A percentile compares a stretch with the other conserved stretches of the same genome.
Evolutionary conservation across 1,140 invertebrate species (phyloP).

Genomic region (Riptortus pedestris): DNA sequence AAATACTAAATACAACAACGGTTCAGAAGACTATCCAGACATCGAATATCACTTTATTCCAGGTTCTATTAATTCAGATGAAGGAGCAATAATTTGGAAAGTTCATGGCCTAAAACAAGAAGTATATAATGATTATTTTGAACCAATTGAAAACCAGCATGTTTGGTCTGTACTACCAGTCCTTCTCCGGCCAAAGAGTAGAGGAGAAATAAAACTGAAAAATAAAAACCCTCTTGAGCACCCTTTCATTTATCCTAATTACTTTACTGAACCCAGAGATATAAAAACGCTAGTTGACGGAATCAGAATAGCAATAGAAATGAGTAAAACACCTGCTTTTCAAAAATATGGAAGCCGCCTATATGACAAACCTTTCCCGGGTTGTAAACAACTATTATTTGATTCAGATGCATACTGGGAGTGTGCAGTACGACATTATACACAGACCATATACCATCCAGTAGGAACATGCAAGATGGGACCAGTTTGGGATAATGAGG

Average conservation of each 20-base stretch:
- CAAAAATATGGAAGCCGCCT: constrained; percentile 45
- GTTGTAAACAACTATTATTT: constrained; percentile 49
- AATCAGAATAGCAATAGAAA: constrained; percentile 32
- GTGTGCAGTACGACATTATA: constrained; percentile 46
- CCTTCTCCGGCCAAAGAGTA: constrained; percentile 45
- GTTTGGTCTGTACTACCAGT: constrained; percentile 33
- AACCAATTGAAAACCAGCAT: constrained; percentile 35
- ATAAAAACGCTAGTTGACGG: constrained; percentile 35
- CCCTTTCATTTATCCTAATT: constrained; percentile 55
- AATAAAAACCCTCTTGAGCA: constrained; percentile 48
- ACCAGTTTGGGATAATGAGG: constrained; percentile 39
- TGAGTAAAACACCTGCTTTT: constrained; percentile 35
- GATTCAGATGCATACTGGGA: constrained; percentile 60
- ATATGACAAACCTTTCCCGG: constrained; percentile 48
- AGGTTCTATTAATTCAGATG: constrained; percentile 26
- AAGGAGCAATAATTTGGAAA: constrained; percentile 34
- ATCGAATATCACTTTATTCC: constrained; percentile 37
- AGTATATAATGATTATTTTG: constrained; percentile 36
- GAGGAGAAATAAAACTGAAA: constrained; percentile 46
- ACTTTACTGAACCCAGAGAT: constrained; percentile 43
- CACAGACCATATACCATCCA: constrained; percentile 41
- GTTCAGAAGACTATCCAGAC: constrained; percentile 35
- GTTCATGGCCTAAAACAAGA: constrained; percentile 37
- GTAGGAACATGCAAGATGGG: constrained; percentile 56
- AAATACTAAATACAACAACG: constrained; percentile 39